phyloP scores from a whole-genome alignment of 2,113 vertebrate genomes.

The Acanthisitta chloris region DNA sequence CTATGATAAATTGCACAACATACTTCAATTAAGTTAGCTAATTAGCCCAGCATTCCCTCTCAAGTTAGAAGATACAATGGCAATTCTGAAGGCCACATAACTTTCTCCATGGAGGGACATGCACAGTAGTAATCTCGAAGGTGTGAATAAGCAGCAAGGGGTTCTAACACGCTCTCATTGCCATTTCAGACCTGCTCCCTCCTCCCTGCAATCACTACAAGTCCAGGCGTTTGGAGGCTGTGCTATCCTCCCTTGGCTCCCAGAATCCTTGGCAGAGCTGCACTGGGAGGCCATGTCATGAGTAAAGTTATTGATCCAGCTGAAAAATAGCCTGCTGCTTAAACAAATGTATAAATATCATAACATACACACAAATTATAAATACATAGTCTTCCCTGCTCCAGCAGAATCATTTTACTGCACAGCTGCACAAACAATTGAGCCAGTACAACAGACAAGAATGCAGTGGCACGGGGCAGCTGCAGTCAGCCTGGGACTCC shows the following conservation, averaged over 20 bases:
- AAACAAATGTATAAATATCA: not conserved
- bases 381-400: not conserved
- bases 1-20: not conserved
- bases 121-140: not conserved
- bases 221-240: not conserved
- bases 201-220: not conserved
- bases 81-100: not conserved
- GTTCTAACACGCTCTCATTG: not conserved
- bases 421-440: constrained; percentile 16
- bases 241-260: not conserved
- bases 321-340: not conserved
- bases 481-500: not conserved
- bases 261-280: not conserved
- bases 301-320: not conserved
- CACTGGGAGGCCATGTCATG: not conserved
- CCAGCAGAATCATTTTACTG: not conserved
- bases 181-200: not conserved
- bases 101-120: not conserved
- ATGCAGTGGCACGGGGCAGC: not conserved
- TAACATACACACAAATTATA: not conserved
- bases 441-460: not conserved
- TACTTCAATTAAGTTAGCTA: not conserved
- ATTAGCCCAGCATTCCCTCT: not conserved
- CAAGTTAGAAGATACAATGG: not conserved
- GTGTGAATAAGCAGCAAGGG: not conserved